These are phyloP conservation scores for Trachymyrmex cornetzi DNA, from an alignment of 1,140 invertebrate species.

Conservation along the genomic window DNA sequence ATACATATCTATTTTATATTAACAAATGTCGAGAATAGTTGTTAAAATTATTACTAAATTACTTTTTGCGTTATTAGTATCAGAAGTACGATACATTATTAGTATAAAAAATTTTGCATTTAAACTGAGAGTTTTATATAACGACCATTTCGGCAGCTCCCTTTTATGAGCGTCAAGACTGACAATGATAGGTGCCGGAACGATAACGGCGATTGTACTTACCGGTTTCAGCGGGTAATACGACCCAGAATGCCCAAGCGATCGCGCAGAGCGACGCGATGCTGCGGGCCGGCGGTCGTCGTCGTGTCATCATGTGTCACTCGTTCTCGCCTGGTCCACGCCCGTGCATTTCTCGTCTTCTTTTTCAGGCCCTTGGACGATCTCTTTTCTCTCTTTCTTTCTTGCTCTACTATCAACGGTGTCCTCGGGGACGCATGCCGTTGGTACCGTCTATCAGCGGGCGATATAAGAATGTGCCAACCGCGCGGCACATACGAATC, in stretches of 20 bases:
- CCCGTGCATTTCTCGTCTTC: conserved; percentile 60
- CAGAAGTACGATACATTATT: not conserved
- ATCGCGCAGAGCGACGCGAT: conserved; percentile 35
- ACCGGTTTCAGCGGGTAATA: conserved; percentile 64
- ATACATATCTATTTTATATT: not conserved
- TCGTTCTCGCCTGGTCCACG: conserved; percentile 26
- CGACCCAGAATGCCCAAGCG: conserved; percentile 49
- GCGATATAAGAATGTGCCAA: not conserved
- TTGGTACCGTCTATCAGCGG: not conserved
- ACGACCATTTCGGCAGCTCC: not conserved
- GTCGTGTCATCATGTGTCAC: conserved; percentile 66
- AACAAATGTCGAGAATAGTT: not conserved
- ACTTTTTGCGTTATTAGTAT: not conserved
- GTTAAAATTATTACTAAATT: not conserved
- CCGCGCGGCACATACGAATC: conserved; percentile 17
- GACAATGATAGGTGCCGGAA: not conserved
- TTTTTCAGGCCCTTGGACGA: not conserved
- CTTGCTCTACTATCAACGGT: not conserved
- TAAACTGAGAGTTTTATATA: not conserved
- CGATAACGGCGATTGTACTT: conserved; percentile 23
- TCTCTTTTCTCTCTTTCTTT: conserved; percentile 14
- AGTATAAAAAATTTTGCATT: not conserved
- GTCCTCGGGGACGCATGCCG: conserved; percentile 40
- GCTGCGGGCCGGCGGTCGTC: conserved; percentile 58
- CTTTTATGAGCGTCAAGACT: not conserved